Evolutionary conservation across 2,888 invertebrate genomes (phyloP), one percentile per base, ranked within the genome.

Genomic region (Eilema griseolum): DNA sequence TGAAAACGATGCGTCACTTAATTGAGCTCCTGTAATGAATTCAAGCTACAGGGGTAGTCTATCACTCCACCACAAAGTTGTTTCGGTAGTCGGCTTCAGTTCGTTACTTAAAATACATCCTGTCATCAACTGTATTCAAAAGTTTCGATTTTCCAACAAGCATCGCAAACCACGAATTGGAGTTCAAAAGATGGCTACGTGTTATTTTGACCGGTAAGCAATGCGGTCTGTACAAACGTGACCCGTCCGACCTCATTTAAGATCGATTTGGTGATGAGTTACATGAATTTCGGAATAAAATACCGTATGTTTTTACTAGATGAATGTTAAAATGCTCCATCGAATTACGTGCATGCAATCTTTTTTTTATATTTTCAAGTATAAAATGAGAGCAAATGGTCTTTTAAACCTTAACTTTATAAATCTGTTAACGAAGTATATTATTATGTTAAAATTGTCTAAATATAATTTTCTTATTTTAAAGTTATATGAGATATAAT

Each of bases 221-320:
- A 72, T 69, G 72, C 60, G 60, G 66, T 66, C 20, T 41, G 57
- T 20, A 31, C 24, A 52, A 60, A 33, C 72, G 72, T 72, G 72
- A 72, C 72, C 72, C 63, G 72, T 14, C 31, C 61, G 69, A 59
- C 69, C 72, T 66, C 72, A 66, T 66, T 72, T 66, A 23, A 52
- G 41, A 20, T 37, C 23, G 33, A 61, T 66, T 72, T 61, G 61
- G 60, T 59, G 69, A 69, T 72, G 66, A 23, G 62, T 72, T 64
- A 46, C 62, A 63, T 31, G 23, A 69, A 66, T 59, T 66, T 70
- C 37, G 56, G 59, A 28, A n/a, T 46, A 26, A 46, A 46, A 37
- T 71, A 71, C 71, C 71, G 71, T 71, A 71, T 67, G 37, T 37
- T 68, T 60, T 57, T 12, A 33, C 37, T 14, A 61, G 23, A 46